These are phyloP conservation scores for Eurosta solidaginis DNA, from an alignment of 1,140 invertebrate genomes.

Conservation along the genomic window DNA sequence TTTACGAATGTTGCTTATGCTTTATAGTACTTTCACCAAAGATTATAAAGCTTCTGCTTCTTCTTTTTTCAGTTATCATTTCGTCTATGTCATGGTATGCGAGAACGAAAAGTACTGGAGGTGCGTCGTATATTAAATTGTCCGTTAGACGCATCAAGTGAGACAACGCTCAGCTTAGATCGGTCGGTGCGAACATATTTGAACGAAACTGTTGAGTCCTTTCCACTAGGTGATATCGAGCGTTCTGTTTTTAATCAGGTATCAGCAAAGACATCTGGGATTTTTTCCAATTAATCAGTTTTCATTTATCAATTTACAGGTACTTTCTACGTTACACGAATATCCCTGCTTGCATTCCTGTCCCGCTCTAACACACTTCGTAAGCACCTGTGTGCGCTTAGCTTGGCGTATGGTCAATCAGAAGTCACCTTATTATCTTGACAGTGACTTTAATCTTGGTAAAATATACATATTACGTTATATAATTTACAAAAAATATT, in stretches of 20 bases:
- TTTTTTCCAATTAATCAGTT: neutral
- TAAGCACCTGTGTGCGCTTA: conserved; percentile 64
- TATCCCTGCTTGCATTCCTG: conserved; percentile 66
- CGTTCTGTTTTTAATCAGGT: conserved; percentile 67
- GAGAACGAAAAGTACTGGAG: conserved; percentile 66
- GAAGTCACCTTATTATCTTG: conserved; percentile 65
- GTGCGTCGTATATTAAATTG: conserved; percentile 63
- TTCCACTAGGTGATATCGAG: conserved; percentile 67
- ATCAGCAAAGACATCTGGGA: neutral
- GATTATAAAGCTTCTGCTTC: neutral
- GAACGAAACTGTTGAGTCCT: conserved; percentile 63
- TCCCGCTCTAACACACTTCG: conserved; percentile 63
- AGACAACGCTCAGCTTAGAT: conserved; percentile 57
- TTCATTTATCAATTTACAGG: conserved; percentile 44
- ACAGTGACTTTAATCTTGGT: conserved; percentile 69
- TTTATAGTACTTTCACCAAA: conserved; percentile 34
- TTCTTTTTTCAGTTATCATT: conserved; percentile 64
- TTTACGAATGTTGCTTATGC: too few species aligned
- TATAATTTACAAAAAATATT: neutral
- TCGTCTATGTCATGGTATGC: conserved; percentile 67
- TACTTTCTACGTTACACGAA: conserved; percentile 66
- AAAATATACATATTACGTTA: neutral
- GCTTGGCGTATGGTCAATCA: conserved; percentile 67
- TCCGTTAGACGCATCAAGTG: conserved; percentile 56
- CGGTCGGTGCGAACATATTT: conserved; percentile 62